Percentiles rank a stretch among this genome's conserved stretches.
These are phyloP conservation scores for Ursus arctos DNA, from an alignment of 2,113 vertebrate genomes.

Conservation along the genomic window DNA sequence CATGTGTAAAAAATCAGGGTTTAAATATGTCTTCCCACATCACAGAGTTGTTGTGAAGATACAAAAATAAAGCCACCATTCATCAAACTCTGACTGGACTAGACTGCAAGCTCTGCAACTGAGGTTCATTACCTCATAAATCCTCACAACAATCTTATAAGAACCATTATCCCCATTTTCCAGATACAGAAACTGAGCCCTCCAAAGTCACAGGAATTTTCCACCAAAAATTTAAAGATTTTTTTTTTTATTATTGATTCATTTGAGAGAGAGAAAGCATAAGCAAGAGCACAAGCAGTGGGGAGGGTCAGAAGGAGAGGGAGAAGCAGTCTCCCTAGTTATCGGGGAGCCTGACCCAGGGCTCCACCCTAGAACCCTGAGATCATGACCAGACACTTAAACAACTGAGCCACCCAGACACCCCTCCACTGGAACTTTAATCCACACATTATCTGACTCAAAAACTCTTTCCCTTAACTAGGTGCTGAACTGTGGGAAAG, in stretches of 20 bases:
- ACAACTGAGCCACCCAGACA: background rate
- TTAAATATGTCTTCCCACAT: slow-evolving; percentile 8
- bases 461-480: background rate
- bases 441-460: background rate
- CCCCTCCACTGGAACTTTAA: background rate
- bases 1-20: background rate
- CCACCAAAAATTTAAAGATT: background rate
- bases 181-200: background rate
- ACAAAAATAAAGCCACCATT: background rate
- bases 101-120: background rate
- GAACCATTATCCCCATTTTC: background rate
- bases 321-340: background rate
- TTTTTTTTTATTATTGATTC: background rate
- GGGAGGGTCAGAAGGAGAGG: background rate
- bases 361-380: background rate
- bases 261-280: background rate
- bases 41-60: background rate
- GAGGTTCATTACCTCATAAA: background rate
- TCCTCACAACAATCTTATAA: background rate
- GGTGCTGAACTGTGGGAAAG: background rate
- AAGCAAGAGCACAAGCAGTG: background rate
- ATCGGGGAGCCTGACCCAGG: background rate
- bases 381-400: background rate
- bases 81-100: background rate
- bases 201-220: background rate